Evolutionary conservation across 1,140 invertebrate genomes (phyloP), one percentile per base, ranked within the genome.

Genomic region (Euwallacea similis): DNA sequence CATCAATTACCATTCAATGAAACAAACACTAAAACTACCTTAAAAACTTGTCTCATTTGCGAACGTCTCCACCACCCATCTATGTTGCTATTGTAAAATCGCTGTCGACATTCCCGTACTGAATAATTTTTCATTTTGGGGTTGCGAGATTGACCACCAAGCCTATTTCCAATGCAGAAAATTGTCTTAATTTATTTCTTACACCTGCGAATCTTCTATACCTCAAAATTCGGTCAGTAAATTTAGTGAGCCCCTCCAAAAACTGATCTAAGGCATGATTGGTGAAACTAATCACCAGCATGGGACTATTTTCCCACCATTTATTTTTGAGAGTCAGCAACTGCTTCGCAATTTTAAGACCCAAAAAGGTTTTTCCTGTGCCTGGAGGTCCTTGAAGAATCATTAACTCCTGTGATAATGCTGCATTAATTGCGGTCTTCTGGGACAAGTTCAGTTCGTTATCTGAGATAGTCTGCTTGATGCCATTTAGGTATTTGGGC

Each of bases 201-300:
- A 50, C 9, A 50, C 46, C 9, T 13, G 2, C 46, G 6, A 50
- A 50, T 43, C 16, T 9, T 21, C 6, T 50, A 33, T 16, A 68
- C 66, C 93, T 85, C 11, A 92, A 83, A 64, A 95, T 83, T 42
- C 85, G 82, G 0, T 82, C 53, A 4, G 87, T 89, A 7, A 83
- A 79, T 13, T 79, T 64, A 7, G 86, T 77, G 7, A 92, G 84
- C 21, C 88, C 90, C 79, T 93, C 88, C 15, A 96, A 80, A 83
- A 96, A 95, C 79, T 96, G 92, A 83, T 96, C 93, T 3, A 96
- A 79, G 0, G 94, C 93, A 81, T 95, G 92, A 79, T 96, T 96
- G 0, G 93, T 95, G 74, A 89, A 93, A 77, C 92, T 93, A n/a
- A 95, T 87, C 9, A 96, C 83, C 2, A 95, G 79, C 66, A 96